Percentiles rank a stretch among this genome's conserved stretches.
phyloP scores from a whole-genome alignment of 2,113 vertebrate genomes.

The Oreotrochilus melanogaster region DNA sequence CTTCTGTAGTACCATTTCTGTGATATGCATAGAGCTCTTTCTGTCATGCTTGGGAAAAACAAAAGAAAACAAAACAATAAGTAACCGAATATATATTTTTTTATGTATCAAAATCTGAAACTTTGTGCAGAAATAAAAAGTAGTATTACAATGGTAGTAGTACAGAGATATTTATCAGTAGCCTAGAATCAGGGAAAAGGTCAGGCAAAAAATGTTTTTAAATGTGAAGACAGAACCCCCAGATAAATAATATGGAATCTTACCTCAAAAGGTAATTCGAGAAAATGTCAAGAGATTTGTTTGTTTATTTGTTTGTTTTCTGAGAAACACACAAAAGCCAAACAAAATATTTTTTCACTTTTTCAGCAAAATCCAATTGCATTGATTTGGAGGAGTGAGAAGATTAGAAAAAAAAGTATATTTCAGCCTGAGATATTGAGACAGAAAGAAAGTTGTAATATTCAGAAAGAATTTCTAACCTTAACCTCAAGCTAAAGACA shows the following conservation, averaged over 20 bases:
- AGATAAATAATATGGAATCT: not conserved
- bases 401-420: not conserved
- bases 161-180: not conserved
- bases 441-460: conserved; percentile 9
- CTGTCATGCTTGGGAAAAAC: not conserved
- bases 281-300: not conserved
- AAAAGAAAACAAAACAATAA: not conserved
- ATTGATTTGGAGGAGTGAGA: not conserved
- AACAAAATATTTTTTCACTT: not conserved
- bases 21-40: not conserved
- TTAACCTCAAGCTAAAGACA: conserved; percentile 50
- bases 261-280: not conserved
- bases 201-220: not conserved
- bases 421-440: not conserved
- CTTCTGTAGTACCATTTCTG: not conserved
- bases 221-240: not conserved
- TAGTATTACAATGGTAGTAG: not conserved
- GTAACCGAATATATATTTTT: not conserved
- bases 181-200: not conserved
- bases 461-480: conserved; percentile 46
- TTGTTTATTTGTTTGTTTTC: not conserved
- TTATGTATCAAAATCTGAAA: not conserved
- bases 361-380: not conserved
- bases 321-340: not conserved
- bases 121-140: not conserved